A percentile compares a stretch with the other conserved stretches of the same genome.
phyloP scores from a whole-genome alignment of 2,113 vertebrate genomes.

The Notiomystis cincta region DNA sequence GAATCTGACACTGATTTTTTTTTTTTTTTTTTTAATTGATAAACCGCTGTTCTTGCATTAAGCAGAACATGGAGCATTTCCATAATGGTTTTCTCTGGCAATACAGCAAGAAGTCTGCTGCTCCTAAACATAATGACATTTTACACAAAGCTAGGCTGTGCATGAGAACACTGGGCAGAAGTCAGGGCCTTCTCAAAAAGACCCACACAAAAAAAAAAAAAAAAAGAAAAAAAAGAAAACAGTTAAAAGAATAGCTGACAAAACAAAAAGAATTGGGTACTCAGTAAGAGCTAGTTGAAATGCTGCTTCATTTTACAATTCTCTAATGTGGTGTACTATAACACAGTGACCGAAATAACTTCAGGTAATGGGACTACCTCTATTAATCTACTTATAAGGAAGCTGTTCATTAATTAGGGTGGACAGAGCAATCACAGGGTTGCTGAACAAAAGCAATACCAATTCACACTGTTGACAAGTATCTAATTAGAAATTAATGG shows the following conservation, averaged over 20 bases:
- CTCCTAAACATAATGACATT: neutral
- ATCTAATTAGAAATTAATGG: slow-evolving; percentile 62
- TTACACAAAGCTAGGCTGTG: neutral
- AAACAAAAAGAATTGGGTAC: neutral
- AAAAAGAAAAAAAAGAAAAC: too few species aligned
- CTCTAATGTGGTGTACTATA: slow-evolving; percentile 38
- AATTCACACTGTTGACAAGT: slow-evolving; percentile 27
- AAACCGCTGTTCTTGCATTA: neutral
- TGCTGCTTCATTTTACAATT: slow-evolving; percentile 38
- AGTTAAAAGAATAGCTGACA: slow-evolving; percentile 15
- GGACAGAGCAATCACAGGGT: slow-evolving; percentile 55
- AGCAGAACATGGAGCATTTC: neutral
- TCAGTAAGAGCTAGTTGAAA: slow-evolving; percentile 43
- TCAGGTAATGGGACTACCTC: slow-evolving; percentile 60
- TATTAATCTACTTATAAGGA: slow-evolving; percentile 69
- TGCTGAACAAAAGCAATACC: slow-evolving; percentile 39
- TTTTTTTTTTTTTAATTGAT: neutral
- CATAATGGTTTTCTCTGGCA: neutral
- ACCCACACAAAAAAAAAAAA: too few species aligned
- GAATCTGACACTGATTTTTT: fast-evolving
- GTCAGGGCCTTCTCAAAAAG: neutral
- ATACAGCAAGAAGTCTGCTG: neutral
- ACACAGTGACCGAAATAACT: slow-evolving; percentile 62
- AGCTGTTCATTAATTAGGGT: slow-evolving; percentile 63
- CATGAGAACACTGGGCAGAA: neutral